These are phyloP conservation scores for Sphecodes monilicornis DNA, from an alignment of 2,888 invertebrate species.

Conservation along the genomic window DNA sequence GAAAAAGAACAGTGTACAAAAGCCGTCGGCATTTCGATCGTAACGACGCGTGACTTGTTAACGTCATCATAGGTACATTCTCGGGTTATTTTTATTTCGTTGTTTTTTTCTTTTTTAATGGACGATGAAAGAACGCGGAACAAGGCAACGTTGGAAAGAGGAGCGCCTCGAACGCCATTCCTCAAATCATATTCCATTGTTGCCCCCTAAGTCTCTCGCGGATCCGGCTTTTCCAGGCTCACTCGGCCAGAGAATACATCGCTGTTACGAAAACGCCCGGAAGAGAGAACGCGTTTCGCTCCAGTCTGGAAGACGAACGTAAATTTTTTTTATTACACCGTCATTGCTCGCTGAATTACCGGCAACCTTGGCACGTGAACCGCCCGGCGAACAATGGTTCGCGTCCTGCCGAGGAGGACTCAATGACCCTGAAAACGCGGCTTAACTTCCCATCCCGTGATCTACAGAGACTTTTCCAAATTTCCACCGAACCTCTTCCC, in stretches of 20 bases:
- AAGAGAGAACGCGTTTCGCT: slow-evolving; percentile 32
- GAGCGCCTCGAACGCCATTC: slow-evolving; percentile 11
- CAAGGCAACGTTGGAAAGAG: background rate
- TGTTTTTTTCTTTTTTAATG: background rate
- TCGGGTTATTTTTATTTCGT: background rate
- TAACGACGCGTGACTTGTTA: slow-evolving; percentile 6
- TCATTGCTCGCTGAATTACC: slow-evolving; percentile 68
- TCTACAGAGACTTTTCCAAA: slow-evolving; percentile 8
- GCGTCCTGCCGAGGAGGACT: slow-evolving; percentile 61
- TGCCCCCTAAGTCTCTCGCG: slow-evolving; percentile 15
- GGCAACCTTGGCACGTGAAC: slow-evolving; percentile 76
- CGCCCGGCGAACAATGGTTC: slow-evolving; percentile 60
- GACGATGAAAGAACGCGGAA: background rate
- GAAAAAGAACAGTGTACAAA: background rate
- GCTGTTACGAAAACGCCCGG: slow-evolving; percentile 46
- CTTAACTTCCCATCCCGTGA: slow-evolving; percentile 22
- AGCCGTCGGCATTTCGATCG: background rate
- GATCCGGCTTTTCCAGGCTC: slow-evolving; percentile 8
- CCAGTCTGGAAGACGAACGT: slow-evolving; percentile 59
- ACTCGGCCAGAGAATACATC: slow-evolving; percentile 18
- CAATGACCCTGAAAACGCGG: slow-evolving; percentile 59
- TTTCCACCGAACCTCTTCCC: background rate
- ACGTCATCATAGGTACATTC: background rate
- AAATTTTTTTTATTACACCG: slow-evolving; percentile 69
- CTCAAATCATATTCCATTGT: slow-evolving; percentile 48